These are phyloP conservation scores for Clarias batrachus DNA, from an alignment of 2,113 vertebrate species.

Conservation along the genomic window DNA sequence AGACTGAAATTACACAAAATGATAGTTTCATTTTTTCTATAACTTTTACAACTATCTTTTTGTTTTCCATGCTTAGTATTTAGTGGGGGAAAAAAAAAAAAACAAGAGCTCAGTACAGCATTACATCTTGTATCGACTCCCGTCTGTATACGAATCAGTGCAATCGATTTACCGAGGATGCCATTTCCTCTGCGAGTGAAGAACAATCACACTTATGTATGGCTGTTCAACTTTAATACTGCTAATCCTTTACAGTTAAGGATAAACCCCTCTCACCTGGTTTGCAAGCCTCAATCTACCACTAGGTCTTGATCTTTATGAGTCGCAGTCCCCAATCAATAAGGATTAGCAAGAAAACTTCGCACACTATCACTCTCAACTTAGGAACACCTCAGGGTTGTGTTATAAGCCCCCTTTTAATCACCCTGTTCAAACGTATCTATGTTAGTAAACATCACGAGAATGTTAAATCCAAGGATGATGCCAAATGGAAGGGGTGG, in stretches of 20 bases:
- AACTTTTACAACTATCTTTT: not conserved
- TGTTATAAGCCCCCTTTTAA: too few species aligned
- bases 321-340: not conserved
- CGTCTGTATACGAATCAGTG: too few species aligned
- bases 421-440: too few species aligned
- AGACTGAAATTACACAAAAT: not conserved
- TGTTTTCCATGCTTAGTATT: not conserved
- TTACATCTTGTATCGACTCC: not conserved
- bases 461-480: too few species aligned
- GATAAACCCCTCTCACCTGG: not conserved
- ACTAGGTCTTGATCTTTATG: not conserved
- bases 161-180: too few species aligned
- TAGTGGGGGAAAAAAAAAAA: not conserved
- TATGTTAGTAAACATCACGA: too few species aligned
- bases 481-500: too few species aligned
- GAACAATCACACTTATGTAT: not conserved
- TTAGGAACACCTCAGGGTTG: too few species aligned
- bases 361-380: not conserved
- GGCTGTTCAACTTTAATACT: not conserved
- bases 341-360: not conserved
- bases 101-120: not conserved
- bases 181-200: not conserved
- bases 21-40: not conserved
- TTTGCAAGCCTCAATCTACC: not conserved
- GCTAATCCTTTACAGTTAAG: not conserved